A percentile compares a stretch with the other conserved stretches of the same genome.
phyloP scores from a whole-genome alignment of 2,113 vertebrate genomes.

The Atherinomorus stipes region DNA sequence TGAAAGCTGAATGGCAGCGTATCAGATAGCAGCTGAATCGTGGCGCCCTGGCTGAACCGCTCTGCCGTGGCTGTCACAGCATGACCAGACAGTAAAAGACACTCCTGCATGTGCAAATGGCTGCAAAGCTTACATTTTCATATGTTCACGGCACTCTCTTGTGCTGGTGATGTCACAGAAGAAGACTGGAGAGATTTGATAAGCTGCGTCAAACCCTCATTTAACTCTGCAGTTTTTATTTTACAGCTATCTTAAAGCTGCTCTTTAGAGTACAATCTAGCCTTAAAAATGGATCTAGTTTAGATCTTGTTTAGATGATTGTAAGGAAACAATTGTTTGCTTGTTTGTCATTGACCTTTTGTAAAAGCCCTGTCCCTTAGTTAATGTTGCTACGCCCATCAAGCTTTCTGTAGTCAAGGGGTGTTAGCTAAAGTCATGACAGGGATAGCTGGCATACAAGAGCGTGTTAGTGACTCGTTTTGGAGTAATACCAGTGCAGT shows the following conservation, averaged over 20 bases:
- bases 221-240: not conserved
- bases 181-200: too few species aligned
- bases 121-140: not conserved
- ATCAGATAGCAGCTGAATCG: constrained; percentile 66
- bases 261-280: too few species aligned
- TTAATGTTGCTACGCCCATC: too few species aligned
- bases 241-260: not conserved
- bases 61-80: constrained; percentile 40
- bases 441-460: too few species aligned
- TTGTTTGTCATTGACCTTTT: too few species aligned
- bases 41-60: constrained; percentile 44
- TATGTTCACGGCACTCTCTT: not conserved
- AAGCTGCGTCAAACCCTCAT: not conserved
- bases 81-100: constrained; percentile 8
- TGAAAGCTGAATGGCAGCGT: constrained; percentile 44
- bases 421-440: too few species aligned
- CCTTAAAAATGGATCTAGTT: not conserved
- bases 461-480: too few species aligned
- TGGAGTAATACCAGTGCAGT: too few species aligned
- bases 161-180: not conserved
- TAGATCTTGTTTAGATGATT: not conserved
- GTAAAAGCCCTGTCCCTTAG: too few species aligned
- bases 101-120: not conserved
- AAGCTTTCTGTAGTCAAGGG: too few species aligned
- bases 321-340: not conserved